A percentile compares a stretch with the other conserved stretches of the same genome.
phyloP scores from a whole-genome alignment of 2,888 invertebrate genomes.

The Xanthia icteritia region DNA sequence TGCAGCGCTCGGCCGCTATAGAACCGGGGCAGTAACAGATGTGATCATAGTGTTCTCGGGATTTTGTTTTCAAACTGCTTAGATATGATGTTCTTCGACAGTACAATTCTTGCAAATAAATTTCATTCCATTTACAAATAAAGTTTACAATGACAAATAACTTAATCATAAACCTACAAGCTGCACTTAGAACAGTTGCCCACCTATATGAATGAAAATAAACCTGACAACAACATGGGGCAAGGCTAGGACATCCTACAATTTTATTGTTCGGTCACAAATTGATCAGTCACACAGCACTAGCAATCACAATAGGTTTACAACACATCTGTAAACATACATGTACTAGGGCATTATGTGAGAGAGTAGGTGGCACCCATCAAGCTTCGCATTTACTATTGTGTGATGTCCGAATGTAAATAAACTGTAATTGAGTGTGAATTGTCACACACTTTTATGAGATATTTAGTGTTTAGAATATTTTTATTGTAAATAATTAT shows the following conservation, averaged over 20 bases:
- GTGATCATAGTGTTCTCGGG: too few species aligned
- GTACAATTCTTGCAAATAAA: not conserved
- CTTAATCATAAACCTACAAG: not conserved
- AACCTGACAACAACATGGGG: conserved; percentile 43
- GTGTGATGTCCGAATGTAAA: conserved; percentile 38
- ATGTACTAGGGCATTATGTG: conserved; percentile 10
- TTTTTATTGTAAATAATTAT: not conserved
- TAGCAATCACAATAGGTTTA: conserved; percentile 53
- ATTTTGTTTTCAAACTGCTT: too few species aligned
- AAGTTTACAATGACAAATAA: not conserved
- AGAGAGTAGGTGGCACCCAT: not conserved
- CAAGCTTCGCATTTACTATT: conserved; percentile 21
- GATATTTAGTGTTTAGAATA: conserved; percentile 3
- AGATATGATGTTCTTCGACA: too few species aligned
- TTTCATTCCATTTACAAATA: not conserved
- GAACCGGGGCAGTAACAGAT: too few species aligned
- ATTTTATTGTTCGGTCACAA: conserved; percentile 61
- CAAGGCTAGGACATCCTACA: conserved; percentile 58
- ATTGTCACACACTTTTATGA: conserved; percentile 33
- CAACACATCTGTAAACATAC: not conserved
- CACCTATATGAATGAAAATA: conserved; percentile 7
- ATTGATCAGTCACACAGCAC: conserved; percentile 61
- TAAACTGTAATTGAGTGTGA: conserved; percentile 47
- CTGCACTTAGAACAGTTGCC: not conserved
- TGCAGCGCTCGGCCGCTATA: too few species aligned